These are phyloP conservation scores for Ptycholaimellus sp. DNA, from an alignment of 2,888 invertebrate species.

Conservation along the genomic window DNA sequence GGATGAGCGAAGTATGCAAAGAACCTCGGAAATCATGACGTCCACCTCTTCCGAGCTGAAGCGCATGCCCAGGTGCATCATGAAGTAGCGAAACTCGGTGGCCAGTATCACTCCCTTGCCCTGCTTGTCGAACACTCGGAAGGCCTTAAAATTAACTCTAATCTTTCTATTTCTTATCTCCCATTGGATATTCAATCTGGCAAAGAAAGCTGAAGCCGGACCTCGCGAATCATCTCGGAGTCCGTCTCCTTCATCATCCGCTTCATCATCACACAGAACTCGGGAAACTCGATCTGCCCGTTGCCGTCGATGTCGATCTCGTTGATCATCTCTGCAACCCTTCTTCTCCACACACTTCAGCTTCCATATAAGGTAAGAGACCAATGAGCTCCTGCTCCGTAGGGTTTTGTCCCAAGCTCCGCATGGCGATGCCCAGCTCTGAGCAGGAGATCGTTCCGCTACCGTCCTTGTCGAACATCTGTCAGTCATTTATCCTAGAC, in stretches of 20 bases:
- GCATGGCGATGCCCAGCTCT: constrained; percentile 25
- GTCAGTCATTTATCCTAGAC: constrained; percentile 1
- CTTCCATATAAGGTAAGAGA: too few relatives aligned
- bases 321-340: constrained; percentile 7
- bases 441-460: constrained; percentile 24
- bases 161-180: too few relatives aligned
- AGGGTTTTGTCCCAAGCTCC: constrained; percentile 23
- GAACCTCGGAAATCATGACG: constrained; percentile 18
- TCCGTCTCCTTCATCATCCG: constrained; percentile 8
- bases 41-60: constrained; percentile 24
- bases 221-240: constrained; percentile 8
- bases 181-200: too few relatives aligned
- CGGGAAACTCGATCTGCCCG: constrained; percentile 6
- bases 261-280: constrained; percentile 8
- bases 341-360: too few relatives aligned
- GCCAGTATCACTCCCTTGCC: constrained; percentile 13
- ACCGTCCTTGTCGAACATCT: constrained; percentile 12
- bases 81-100: constrained; percentile 10
- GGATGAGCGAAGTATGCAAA: too few relatives aligned
- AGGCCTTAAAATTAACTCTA: too few relatives aligned
- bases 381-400: too few relatives aligned
- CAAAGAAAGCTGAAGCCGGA: too few relatives aligned
- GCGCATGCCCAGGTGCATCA: constrained; percentile 23
- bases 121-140: constrained; percentile 21
- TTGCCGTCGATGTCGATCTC: constrained; percentile 8